Conservation (phyloP, 2,888 invertebrate genomes). For the Calameuta filiformis region DNA sequence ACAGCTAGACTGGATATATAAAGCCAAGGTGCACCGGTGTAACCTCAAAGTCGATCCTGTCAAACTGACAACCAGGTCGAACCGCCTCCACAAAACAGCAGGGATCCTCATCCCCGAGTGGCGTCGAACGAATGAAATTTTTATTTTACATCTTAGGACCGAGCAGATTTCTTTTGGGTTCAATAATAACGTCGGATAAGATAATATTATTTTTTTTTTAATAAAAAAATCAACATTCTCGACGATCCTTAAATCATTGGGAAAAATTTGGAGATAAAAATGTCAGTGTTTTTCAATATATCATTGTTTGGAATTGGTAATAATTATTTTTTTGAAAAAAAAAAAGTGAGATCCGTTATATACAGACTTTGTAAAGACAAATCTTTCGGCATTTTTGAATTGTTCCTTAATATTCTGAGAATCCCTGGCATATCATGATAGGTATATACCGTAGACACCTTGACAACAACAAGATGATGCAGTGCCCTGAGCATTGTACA, state of each 20-base stretch:
- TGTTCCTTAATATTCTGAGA: not conserved
- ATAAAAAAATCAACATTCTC: not conserved
- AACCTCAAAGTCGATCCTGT: constrained; percentile 45
- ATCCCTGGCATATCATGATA: constrained; percentile 10
- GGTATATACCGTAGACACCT: constrained; percentile 21
- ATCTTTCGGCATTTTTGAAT: not conserved
- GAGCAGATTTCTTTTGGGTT: not conserved
- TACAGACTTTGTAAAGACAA: not conserved
- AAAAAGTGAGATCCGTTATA: not conserved
- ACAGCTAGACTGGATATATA: constrained; percentile 27
- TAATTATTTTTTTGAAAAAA: not conserved
- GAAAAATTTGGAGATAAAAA: not conserved
- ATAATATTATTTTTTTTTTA: not conserved
- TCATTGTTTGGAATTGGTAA: not conserved
- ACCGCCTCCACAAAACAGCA: constrained; percentile 35
- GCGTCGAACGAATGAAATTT: not conserved
- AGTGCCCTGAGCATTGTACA: constrained; percentile 21
- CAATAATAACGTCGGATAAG: not conserved
- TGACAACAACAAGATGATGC: constrained; percentile 23
- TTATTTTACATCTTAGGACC: not conserved
- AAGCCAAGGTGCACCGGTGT: constrained; percentile 18
- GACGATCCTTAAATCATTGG: not conserved
- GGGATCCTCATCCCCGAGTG: constrained; percentile 22
- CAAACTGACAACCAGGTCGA: constrained; percentile 48
- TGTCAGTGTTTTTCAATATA: not conserved